These are phyloP conservation scores for Heteromyza rotundicornis DNA, from an alignment of 2,888 invertebrate species.

Conservation along the genomic window DNA sequence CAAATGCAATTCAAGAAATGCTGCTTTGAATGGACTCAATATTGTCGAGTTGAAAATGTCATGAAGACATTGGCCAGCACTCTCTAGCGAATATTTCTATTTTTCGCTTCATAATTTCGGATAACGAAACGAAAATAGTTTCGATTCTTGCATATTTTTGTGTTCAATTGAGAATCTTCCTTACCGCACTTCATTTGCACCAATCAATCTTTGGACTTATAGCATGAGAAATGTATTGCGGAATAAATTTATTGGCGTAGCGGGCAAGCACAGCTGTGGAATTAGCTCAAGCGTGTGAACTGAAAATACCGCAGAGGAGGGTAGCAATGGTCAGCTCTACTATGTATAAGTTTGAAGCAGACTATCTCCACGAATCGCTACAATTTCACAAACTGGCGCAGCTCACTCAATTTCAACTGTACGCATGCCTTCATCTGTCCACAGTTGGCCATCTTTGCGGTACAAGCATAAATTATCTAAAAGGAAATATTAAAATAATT, in stretches of 20 bases:
- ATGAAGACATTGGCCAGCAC: no score
- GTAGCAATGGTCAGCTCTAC: no score
- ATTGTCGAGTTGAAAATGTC: no score
- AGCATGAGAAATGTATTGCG: constrained; percentile 28
- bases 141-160: no score
- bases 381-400: not conserved
- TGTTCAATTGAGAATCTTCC: constrained; percentile 6
- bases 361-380: not conserved
- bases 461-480: constrained; percentile 7
- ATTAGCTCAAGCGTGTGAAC: not conserved
- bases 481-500: not conserved
- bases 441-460: not conserved
- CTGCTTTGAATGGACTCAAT: no score
- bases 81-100: no score
- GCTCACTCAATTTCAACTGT: not conserved
- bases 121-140: no score
- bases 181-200: constrained; percentile 36
- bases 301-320: not conserved
- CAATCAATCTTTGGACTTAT: constrained; percentile 37
- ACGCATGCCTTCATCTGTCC: no score
- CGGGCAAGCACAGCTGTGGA: constrained; percentile 27
- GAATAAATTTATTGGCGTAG: constrained; percentile 23
- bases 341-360: not conserved
- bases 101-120: no score
- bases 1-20: no score